A percentile compares a stretch with the other conserved stretches of the same genome.
phyloP scores from a whole-genome alignment of 2,888 invertebrate species.

The Agriopis leucophaearia region DNA sequence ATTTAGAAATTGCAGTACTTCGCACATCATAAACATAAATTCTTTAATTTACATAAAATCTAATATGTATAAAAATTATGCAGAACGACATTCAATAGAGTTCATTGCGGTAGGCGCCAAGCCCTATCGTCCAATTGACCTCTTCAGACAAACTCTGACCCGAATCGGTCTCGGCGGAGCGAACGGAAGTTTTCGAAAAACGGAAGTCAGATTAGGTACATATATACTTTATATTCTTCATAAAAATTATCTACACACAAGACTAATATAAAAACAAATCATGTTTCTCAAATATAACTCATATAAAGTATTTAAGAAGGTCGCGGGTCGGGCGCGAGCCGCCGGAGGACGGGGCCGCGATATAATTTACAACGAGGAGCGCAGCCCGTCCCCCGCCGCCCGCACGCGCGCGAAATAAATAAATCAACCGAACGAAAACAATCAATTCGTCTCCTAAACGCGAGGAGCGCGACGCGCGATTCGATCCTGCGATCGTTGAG shows the following conservation, averaged over 20 bases:
- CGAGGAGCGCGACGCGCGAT: conserved; percentile 18
- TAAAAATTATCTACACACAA: conserved; percentile 86
- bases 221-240: conserved; percentile 84
- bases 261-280: conserved; percentile 81
- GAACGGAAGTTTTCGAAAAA: conserved; percentile 61
- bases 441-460: conserved; percentile 34
- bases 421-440: conserved; percentile 54
- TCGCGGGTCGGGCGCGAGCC: conserved; percentile 49
- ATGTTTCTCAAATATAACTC: conserved; percentile 78
- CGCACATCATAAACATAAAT: conserved; percentile 50
- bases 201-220: conserved; percentile 77
- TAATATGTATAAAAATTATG: conserved; percentile 53
- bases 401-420: conserved; percentile 51
- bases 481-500: conserved; percentile 31
- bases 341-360: conserved; percentile 45
- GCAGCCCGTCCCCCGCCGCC: conserved; percentile 42
- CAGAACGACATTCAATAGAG: conserved; percentile 70
- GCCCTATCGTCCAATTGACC: conserved; percentile 36
- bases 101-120: conserved; percentile 43
- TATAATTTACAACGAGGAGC: conserved; percentile 51
- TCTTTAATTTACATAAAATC: conserved; percentile 45
- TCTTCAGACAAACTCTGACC: conserved; percentile 30
- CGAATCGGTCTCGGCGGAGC: conserved; percentile 30
- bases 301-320: conserved; percentile 63
- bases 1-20: conserved; percentile 49